These are phyloP conservation scores for Amphipoea lucens DNA, from an alignment of 2,888 invertebrate genomes.

Conservation along the genomic window DNA sequence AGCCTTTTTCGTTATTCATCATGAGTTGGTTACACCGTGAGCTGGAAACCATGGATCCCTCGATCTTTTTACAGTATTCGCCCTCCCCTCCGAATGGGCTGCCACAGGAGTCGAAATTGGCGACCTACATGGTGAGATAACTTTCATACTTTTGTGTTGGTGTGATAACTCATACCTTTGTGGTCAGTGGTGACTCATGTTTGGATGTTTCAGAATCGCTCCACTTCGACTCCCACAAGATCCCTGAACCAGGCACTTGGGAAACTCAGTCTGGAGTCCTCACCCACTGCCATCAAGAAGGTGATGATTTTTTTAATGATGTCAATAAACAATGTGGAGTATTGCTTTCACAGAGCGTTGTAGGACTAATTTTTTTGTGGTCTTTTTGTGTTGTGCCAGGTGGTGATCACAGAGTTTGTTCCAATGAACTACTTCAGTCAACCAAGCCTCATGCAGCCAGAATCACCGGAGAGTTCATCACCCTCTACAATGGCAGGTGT, in stretches of 20 bases:
- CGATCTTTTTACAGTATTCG: slow-evolving; percentile 91
- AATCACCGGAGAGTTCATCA: slow-evolving; percentile 82
- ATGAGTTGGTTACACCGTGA: slow-evolving; percentile 72
- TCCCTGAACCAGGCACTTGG: slow-evolving; percentile 80
- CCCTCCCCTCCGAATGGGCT: slow-evolving; percentile 92
- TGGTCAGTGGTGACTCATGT: slow-evolving; percentile 31
- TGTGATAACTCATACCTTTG: slow-evolving; percentile 1
- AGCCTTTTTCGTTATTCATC: slow-evolving; percentile 49
- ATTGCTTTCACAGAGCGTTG: not conserved
- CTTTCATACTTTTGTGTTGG: slow-evolving; percentile 14
- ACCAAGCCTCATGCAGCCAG: slow-evolving; percentile 74
- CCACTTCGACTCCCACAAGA: slow-evolving; percentile 79
- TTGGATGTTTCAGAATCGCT: slow-evolving; percentile 80
- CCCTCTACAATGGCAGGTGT: slow-evolving; percentile 72
- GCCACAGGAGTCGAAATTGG: slow-evolving; percentile 95
- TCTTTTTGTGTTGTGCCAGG: slow-evolving; percentile 70
- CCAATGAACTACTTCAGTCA: slow-evolving; percentile 82
- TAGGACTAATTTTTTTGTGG: slow-evolving; percentile 25
- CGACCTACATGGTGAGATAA: slow-evolving; percentile 94
- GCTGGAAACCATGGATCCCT: slow-evolving; percentile 92
- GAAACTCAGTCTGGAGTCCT: slow-evolving; percentile 81
- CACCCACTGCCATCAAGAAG: slow-evolving; percentile 81
- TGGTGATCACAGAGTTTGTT: slow-evolving; percentile 83
- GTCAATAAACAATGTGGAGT: not conserved
- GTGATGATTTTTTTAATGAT: slow-evolving; percentile 62